These are phyloP conservation scores for Andrena marginata DNA, from an alignment of 2,888 invertebrate genomes.

Conservation along the genomic window DNA sequence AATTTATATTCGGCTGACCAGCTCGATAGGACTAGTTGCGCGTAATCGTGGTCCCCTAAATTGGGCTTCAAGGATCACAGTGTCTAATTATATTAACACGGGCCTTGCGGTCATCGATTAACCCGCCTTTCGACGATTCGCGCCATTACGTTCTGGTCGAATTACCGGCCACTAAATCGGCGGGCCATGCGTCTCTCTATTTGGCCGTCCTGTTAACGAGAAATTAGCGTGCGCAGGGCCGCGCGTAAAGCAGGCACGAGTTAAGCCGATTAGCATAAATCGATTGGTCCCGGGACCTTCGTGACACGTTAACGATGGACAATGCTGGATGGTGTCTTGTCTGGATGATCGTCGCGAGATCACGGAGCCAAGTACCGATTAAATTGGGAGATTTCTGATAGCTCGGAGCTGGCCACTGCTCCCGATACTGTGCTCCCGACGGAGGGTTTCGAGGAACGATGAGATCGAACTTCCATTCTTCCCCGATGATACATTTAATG, in stretches of 20 bases:
- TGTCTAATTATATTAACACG: conserved; percentile 34
- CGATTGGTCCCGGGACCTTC: conserved; percentile 55
- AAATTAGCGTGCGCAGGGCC: conserved; percentile 67
- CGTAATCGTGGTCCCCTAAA: background rate
- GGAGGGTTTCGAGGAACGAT: too few relatives aligned
- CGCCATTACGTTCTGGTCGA: conserved; percentile 43
- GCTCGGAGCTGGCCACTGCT: too few relatives aligned
- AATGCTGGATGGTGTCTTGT: conserved; percentile 36
- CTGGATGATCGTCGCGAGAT: background rate
- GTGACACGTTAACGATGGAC: conserved; percentile 43
- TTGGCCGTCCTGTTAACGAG: conserved; percentile 63
- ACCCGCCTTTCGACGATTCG: conserved; percentile 40
- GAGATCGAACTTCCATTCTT: too few relatives aligned
- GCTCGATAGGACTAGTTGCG: background rate
- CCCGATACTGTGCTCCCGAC: too few relatives aligned
- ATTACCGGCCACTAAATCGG: conserved; percentile 61
- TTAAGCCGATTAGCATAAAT: conserved; percentile 70
- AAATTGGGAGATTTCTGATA: too few relatives aligned
- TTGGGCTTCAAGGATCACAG: background rate
- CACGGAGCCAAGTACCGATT: too few relatives aligned
- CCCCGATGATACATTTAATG: too few relatives aligned
- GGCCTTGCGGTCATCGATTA: conserved; percentile 24
- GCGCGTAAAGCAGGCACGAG: conserved; percentile 64
- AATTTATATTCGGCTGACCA: background rate
- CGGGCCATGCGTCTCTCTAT: conserved; percentile 50